Evolutionary conservation across 2,113 vertebrate species (phyloP).

Genomic region (Pelodiscus sinensis): DNA sequence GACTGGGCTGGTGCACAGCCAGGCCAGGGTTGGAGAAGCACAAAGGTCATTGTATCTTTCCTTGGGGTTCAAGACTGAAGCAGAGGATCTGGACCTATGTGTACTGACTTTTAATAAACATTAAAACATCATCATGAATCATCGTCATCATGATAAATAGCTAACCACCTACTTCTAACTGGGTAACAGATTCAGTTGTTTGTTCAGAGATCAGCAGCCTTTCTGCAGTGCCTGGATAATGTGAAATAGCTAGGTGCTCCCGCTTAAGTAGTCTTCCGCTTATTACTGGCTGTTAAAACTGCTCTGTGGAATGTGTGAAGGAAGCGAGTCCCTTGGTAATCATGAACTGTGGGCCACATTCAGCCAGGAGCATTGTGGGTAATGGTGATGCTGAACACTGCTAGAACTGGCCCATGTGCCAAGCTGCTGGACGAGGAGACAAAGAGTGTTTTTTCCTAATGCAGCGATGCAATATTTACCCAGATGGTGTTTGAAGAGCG

Average conservation of each 20-base stretch:
- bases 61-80: not conserved
- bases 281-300: not conserved
- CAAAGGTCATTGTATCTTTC: not conserved
- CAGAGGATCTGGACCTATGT: rapidly evolving
- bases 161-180: not conserved
- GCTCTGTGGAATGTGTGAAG: not conserved
- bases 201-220: not conserved
- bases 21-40: not conserved
- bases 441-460: not conserved
- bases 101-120: not conserved
- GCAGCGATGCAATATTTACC: not conserved
- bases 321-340: not conserved
- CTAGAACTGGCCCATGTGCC: not conserved
- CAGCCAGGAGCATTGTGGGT: not conserved
- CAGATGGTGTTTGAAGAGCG: not conserved
- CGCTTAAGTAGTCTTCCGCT: not conserved
- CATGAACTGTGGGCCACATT: not conserved
- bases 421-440: not conserved
- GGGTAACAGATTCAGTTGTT: not conserved
- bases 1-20: rapidly evolving
- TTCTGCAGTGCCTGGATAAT: not conserved
- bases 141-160: not conserved
- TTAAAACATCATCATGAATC: not conserved
- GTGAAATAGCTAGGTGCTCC: not conserved
- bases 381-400: not conserved